Evolutionary conservation across 2,888 invertebrate species (phyloP).

Genomic region (Smittia sp.): DNA sequence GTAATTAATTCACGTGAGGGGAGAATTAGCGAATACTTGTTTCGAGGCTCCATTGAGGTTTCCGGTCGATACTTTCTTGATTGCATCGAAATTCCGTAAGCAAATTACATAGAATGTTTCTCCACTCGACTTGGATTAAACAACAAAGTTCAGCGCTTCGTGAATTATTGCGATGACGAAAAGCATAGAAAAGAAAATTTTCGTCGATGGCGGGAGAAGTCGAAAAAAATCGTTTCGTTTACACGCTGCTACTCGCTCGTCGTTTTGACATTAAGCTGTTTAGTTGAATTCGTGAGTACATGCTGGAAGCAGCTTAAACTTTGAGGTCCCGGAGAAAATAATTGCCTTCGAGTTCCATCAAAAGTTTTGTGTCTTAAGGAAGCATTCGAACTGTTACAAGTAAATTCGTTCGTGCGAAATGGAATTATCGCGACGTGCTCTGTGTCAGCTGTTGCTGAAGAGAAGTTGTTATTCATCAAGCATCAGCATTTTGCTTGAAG

Average conservation of each 20-base stretch:
- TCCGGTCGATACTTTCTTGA: no score
- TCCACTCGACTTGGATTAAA: no score
- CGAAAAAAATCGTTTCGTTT: slow-evolving; percentile 2
- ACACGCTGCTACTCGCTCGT: slow-evolving; percentile 10
- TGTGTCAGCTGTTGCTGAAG: background rate
- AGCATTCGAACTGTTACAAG: no score
- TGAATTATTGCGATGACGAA: no score
- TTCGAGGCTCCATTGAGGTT: no score
- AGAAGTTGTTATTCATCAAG: background rate
- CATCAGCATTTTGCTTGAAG: background rate
- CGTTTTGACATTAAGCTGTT: slow-evolving; percentile 1
- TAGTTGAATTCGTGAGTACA: slow-evolving; percentile 34
- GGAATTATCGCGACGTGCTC: background rate
- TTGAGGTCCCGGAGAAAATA: background rate
- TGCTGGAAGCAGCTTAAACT: background rate
- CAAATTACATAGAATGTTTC: no score
- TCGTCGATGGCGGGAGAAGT: slow-evolving; percentile 35
- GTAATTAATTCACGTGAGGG: background rate
- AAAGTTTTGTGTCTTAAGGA: background rate
- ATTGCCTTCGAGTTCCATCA: no score
- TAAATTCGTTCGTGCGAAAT: background rate
- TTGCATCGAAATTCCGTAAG: no score
- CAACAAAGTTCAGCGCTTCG: no score
- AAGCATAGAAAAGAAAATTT: background rate
- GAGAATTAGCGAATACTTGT: background rate